Percentiles rank a stretch among this genome's conserved stretches.
Evolutionary conservation across 1,140 invertebrate species (phyloP).

Genomic region (Megathymus violae): DNA sequence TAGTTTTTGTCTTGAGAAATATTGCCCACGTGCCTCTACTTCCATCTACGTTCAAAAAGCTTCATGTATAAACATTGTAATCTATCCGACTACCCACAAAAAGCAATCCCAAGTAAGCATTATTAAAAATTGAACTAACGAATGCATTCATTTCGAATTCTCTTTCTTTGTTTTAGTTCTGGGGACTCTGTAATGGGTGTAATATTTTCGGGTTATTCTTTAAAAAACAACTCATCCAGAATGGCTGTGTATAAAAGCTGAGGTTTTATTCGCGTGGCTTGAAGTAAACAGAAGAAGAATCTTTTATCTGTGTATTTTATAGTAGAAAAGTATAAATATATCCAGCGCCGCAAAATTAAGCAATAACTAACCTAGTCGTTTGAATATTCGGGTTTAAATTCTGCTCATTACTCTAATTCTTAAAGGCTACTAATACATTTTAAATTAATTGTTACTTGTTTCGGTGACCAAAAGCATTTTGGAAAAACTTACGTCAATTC

Average conservation of each 20-base stretch:
- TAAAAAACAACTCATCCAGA: conserved; percentile 12
- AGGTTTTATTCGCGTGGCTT: neutral
- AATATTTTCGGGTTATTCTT: conserved; percentile 19
- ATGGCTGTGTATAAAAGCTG: neutral
- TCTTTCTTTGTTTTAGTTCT: conserved; percentile 17
- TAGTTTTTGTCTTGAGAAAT: no score
- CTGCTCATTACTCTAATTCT: no score
- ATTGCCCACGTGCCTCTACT: no score
- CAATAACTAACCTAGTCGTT: no score
- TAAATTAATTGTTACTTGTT: no score
- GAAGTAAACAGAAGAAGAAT: neutral
- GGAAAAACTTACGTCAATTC: no score
- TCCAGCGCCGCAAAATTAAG: no score
- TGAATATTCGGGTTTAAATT: no score
- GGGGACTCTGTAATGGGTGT: conserved; percentile 11
- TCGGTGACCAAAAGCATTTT: no score
- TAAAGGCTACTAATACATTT: no score
- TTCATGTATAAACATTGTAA: neutral
- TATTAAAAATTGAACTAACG: conserved; percentile 32
- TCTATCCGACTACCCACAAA: neutral
- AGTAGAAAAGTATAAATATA: no score
- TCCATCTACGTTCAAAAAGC: neutral
- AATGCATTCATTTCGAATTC: conserved; percentile 17
- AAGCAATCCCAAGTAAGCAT: conserved; percentile 21
- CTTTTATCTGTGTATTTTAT: neutral